Base-by-base conservation (phyloP, 2,888 invertebrate genomes). In the Ametastegia equiseti region DNA sequence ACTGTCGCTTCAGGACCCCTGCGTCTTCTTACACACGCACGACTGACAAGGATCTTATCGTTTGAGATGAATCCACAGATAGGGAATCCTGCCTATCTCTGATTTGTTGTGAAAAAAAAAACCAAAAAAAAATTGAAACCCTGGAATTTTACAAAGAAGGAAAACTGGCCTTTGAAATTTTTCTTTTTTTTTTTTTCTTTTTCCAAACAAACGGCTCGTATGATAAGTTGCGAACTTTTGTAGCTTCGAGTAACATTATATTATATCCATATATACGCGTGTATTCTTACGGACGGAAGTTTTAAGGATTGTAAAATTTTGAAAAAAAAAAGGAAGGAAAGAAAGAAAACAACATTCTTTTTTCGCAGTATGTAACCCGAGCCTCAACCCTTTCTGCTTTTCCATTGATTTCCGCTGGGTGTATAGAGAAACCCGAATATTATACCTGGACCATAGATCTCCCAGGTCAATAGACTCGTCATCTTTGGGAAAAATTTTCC, bases 21-120 rank as follows among this genome's bases (percentile, higher is more conserved):
- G 75, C 75, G 75, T 75, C 75, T 75, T 75, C 54, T 75, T 50
- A 54, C 54, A 75, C 19, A 23, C 50, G 54, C 33, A 54, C 75
- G 15, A 75, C 50, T 13, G 75, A 75, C 75, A 50, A 54, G 50
- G 75, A 75, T 75, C 75, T 75, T 75, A 75, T 75, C 75, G 54
- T 50, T 33, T 27, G 23, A 71, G 75, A 75, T 75, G 50, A 36
- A 75, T 75, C 75, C 75, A 19, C 19, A 54, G 75, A 75, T 75
- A 75, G 45, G 23, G n/a, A 54, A 54, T 54, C 50, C n/a, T 54
- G 33, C n/a, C 27, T 30, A 42, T 47, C 71, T 71, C 45, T 15
- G 47, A 71, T 71, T 42, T 36, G 71, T 71, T 30, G 50, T 81
- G 60, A 65, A 67, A 65, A 77, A 79, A 69, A 42, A 27, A 45